These are phyloP conservation scores for Slavum lentiscoides DNA, from an alignment of 2,888 invertebrate species.

Conservation along the genomic window DNA sequence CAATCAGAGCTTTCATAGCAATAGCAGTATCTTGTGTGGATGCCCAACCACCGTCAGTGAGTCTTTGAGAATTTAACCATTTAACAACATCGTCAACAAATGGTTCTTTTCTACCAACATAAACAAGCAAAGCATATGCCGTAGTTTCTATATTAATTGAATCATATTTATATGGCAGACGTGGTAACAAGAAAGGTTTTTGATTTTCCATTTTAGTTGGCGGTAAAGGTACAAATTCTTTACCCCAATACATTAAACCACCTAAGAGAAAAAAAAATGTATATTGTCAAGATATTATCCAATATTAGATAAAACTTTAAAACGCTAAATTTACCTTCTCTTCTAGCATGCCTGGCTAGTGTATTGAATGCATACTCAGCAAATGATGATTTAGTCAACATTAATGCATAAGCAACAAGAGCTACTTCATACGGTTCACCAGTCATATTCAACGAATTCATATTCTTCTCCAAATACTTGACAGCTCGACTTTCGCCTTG, in stretches of 20 bases:
- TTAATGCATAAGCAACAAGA: conserved; percentile 85
- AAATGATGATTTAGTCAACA: conserved; percentile 79
- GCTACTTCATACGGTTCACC: conserved; percentile 84
- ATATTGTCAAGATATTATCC: background rate
- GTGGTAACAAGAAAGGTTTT: conserved; percentile 84
- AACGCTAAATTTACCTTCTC: conserved; percentile 65
- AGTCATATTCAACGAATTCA: conserved; percentile 72
- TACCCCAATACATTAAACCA: conserved; percentile 84
- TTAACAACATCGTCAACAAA: conserved; percentile 83
- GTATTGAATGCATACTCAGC: conserved; percentile 81
- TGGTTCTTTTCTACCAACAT: conserved; percentile 81
- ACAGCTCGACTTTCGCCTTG: conserved; percentile 70
- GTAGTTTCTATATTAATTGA: conserved; percentile 91
- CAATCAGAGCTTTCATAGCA: conserved; percentile 85
- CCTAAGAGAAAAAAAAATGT: conserved; percentile 61
- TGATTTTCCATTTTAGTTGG: conserved; percentile 88
- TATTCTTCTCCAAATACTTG: conserved; percentile 79
- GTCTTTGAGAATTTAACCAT: conserved; percentile 86
- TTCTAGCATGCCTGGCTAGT: conserved; percentile 68
- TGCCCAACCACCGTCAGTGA: conserved; percentile 86
- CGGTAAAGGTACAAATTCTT: conserved; percentile 75
- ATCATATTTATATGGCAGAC: conserved; percentile 85
- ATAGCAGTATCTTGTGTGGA: conserved; percentile 87
- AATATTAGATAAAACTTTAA: background rate
- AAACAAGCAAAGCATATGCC: conserved; percentile 86